These are phyloP conservation scores for Peromyscus eremicus DNA, from an alignment of 2,797 vertebrate genomes.

Conservation along the genomic window DNA sequence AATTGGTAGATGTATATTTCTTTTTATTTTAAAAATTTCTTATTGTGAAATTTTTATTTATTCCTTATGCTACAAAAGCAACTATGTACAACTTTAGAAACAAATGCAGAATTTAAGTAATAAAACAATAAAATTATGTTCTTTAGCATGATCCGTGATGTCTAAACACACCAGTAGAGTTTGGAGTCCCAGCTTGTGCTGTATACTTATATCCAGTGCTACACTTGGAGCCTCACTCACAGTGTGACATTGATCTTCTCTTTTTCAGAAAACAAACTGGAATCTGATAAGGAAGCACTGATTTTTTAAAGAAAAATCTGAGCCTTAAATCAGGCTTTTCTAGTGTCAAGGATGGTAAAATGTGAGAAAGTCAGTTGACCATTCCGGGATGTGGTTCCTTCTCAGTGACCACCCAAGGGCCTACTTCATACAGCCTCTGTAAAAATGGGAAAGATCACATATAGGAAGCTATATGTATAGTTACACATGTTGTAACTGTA, in stretches of 20 bases:
- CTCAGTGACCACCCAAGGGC: background rate
- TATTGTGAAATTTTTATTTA: no score
- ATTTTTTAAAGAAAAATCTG: background rate
- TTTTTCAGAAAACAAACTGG: slow-evolving; percentile 22
- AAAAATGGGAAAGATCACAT: background rate
- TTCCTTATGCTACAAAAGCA: background rate
- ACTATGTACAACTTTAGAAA: background rate
- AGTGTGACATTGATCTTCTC: background rate
- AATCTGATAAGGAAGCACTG: background rate
- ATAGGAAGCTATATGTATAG: background rate
- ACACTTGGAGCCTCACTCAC: background rate
- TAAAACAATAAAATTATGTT: background rate
- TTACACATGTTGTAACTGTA: background rate
- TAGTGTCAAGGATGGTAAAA: background rate
- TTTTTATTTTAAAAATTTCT: no score
- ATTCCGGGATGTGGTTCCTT: background rate
- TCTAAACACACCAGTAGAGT: background rate
- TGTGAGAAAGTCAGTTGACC: background rate
- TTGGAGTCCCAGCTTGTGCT: background rate
- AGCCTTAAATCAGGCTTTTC: background rate
- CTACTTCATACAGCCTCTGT: background rate
- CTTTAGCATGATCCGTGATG: background rate
- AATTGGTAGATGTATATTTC: background rate
- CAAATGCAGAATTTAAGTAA: background rate
- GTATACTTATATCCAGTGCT: background rate